Evolutionary conservation across 2,888 invertebrate genomes (phyloP).

Genomic region (Orchestes rusci): DNA sequence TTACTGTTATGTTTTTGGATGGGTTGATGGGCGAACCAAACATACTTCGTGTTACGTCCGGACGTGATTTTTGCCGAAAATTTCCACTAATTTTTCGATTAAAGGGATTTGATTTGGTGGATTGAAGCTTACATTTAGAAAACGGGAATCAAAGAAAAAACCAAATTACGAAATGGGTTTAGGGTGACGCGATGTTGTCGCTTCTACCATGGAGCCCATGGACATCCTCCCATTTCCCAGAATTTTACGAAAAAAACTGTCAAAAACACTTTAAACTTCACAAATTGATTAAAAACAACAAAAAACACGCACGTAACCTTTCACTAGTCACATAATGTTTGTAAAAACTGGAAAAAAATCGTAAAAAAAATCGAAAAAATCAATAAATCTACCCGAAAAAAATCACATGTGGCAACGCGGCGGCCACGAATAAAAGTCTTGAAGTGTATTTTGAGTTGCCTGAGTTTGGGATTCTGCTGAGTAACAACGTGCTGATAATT

Average conservation of each 20-base stretch:
- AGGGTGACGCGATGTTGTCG: slow-evolving; percentile 25
- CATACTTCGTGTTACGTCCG: too few species aligned
- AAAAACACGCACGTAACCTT: too few species aligned
- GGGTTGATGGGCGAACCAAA: slow-evolving; percentile 15
- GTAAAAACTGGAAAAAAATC: too few species aligned
- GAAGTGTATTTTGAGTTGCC: slow-evolving; percentile 32
- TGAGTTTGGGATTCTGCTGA: slow-evolving; percentile 7
- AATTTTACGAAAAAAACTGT: not conserved
- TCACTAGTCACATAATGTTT: too few species aligned
- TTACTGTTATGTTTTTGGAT: slow-evolving; percentile 25
- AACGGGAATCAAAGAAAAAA: slow-evolving; percentile 27
- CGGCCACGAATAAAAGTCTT: slow-evolving; percentile 34
- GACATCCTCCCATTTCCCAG: slow-evolving; percentile 6
- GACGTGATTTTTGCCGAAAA: slow-evolving; percentile 18
- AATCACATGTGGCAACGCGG: slow-evolving; percentile 17
- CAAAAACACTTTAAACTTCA: too few species aligned
- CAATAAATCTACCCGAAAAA: slow-evolving; percentile 12
- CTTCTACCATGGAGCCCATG: slow-evolving; percentile 20
- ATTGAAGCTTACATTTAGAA: slow-evolving; percentile 25
- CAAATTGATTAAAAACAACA: too few species aligned
- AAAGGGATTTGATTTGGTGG: too few species aligned
- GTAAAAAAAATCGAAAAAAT: slow-evolving; percentile 9
- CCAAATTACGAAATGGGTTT: slow-evolving; percentile 28
- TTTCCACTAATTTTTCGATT: too few species aligned
- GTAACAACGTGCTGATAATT: too few species aligned